Conservation (phyloP, 2,888 invertebrate genomes). For the Pachymerium ferrugineum region DNA sequence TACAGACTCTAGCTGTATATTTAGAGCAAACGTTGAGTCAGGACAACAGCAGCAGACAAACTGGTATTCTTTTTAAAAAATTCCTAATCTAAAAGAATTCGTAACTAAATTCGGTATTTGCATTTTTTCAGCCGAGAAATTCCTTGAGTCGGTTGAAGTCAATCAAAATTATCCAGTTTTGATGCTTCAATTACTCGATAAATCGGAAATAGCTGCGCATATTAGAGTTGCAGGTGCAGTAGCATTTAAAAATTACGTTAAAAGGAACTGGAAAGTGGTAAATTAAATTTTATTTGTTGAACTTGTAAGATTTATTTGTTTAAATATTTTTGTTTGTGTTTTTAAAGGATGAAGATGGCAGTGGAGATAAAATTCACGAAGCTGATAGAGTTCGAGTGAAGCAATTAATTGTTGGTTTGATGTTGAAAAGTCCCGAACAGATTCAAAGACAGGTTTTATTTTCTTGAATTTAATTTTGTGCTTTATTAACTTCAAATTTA, state of each 20-base stretch:
- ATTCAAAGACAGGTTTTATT: conserved; percentile 71
- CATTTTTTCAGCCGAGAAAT: conserved; percentile 71
- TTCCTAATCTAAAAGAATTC: not conserved
- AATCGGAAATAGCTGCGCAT: conserved; percentile 62
- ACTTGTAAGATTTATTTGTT: not conserved
- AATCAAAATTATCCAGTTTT: conserved; percentile 86
- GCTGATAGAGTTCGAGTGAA: conserved; percentile 73
- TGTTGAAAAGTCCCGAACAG: conserved; percentile 83
- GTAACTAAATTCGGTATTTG: not conserved
- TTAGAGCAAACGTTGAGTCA: conserved; percentile 82
- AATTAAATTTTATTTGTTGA: conserved; percentile 46
- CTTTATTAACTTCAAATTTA: not conserved
- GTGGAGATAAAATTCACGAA: conserved; percentile 68
- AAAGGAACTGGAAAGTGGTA: conserved; percentile 88
- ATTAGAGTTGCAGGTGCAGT: conserved; percentile 86
- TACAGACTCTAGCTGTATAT: conserved; percentile 73
- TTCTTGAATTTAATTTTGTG: not conserved
- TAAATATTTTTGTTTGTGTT: not conserved
- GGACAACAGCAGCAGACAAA: conserved; percentile 65
- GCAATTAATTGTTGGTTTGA: conserved; percentile 77
- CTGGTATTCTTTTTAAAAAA: not conserved
- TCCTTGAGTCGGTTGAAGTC: conserved; percentile 79
- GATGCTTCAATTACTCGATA: conserved; percentile 77
- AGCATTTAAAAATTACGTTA: conserved; percentile 93
- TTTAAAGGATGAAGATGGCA: conserved; percentile 61